phyloP scores from a whole-genome alignment of 53 echinoderm and acorn worm species.

The Holothuria leucospilota region DNA sequence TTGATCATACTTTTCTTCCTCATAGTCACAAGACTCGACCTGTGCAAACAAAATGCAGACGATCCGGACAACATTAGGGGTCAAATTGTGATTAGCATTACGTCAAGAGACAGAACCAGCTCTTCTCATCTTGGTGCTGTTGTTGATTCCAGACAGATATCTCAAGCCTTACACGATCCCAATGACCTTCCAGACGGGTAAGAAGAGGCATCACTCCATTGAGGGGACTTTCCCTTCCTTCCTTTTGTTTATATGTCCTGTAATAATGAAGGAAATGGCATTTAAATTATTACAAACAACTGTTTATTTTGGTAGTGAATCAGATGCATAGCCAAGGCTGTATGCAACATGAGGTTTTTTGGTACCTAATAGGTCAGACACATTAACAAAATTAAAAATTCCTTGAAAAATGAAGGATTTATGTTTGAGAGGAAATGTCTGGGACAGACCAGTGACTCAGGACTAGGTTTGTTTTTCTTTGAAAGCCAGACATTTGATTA shows the following conservation, averaged over 20 bases:
- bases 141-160: conserved; percentile 93
- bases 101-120: conserved; percentile 85
- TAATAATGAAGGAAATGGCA: neutral
- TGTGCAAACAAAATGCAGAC: conserved; percentile 93
- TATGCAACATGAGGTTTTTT: no score
- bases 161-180: conserved; percentile 70
- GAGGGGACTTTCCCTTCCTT: no score
- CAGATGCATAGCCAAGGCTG: no score
- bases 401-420: neutral
- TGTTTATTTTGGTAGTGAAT: no score
- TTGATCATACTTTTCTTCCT: conserved; percentile 6
- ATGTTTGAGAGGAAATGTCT: conserved; percentile 2
- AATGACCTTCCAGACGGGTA: conserved; percentile 98
- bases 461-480: conserved; percentile 31
- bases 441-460: conserved; percentile 17
- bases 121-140: conserved; percentile 85
- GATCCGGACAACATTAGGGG: conserved; percentile 95
- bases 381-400: no score
- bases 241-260: neutral
- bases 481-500: neutral
- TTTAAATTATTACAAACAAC: no score
- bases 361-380: no score
- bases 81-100: conserved; percentile 97
- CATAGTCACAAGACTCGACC: conserved; percentile 92
- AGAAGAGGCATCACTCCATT: conserved; percentile 29